Conservation (phyloP, 2,888 invertebrate species). For the Acanthosepion pharaonis region DNA sequence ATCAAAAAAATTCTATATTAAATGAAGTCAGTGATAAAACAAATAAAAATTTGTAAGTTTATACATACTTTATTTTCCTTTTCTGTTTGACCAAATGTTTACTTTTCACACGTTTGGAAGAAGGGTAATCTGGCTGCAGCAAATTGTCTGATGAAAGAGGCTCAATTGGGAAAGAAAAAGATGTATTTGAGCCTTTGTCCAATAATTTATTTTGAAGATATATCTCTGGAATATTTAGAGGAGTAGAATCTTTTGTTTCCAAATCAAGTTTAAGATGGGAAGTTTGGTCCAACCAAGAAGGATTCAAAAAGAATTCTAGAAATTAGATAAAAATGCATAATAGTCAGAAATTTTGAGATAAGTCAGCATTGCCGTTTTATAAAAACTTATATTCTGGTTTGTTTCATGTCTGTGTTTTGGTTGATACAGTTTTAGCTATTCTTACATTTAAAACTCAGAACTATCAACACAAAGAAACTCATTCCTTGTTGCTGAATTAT, state of each 20-base stretch:
- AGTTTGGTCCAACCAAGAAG: not conserved
- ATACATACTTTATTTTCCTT: not conserved
- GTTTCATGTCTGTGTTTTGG: no score
- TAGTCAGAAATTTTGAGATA: no score
- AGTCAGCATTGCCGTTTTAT: no score
- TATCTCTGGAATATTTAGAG: not conserved
- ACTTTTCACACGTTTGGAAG: not conserved
- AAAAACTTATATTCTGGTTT: no score
- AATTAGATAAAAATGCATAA: not conserved
- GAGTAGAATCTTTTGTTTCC: not conserved
- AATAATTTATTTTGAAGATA: not conserved
- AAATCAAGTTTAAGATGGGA: not conserved
- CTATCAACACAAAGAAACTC: no score
- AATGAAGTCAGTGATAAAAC: not conserved
- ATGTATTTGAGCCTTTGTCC: not conserved
- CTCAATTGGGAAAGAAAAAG: not conserved
- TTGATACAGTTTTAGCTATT: no score
- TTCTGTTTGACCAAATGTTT: not conserved
- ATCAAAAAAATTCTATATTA: no score
- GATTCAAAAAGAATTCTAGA: not conserved
- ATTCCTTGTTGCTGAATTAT: no score
- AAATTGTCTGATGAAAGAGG: not conserved
- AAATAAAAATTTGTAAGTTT: not conserved
- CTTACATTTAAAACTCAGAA: no score
- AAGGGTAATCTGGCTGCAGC: not conserved